phyloP scores from a whole-genome alignment of 2,113 vertebrate species.

The Phalacrocorax aristotelis region DNA sequence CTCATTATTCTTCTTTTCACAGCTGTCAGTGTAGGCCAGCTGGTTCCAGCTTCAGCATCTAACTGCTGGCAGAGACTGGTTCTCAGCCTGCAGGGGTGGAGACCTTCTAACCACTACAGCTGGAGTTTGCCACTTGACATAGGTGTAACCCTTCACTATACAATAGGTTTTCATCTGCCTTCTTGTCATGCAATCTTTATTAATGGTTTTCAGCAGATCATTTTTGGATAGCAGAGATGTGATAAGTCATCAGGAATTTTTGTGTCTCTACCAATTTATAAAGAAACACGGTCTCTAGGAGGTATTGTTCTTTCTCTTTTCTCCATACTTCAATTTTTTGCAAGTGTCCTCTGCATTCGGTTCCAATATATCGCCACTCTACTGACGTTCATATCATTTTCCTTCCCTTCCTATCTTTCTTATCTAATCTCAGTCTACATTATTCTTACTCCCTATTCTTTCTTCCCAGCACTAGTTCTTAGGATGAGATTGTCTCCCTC shows the following conservation, averaged over 20 bases:
- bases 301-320: background rate
- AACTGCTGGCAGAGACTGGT: background rate
- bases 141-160: background rate
- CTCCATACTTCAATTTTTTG: background rate
- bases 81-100: background rate
- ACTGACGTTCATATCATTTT: fast-evolving
- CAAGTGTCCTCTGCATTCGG: background rate
- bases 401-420: background rate
- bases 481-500: background rate
- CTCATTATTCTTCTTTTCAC: background rate
- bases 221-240: background rate
- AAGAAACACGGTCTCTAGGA: background rate
- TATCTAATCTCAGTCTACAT: background rate
- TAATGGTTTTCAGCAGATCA: background rate
- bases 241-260: background rate
- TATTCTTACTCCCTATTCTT: background rate
- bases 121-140: background rate
- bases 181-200: background rate
- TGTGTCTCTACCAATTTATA: background rate
- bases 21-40: background rate
- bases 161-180: background rate
- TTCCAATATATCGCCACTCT: background rate
- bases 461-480: background rate
- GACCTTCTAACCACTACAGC: background rate
- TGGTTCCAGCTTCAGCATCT: background rate